These are phyloP conservation scores for Xylocampa areola DNA, from an alignment of 2,888 invertebrate genomes.

Conservation along the genomic window DNA sequence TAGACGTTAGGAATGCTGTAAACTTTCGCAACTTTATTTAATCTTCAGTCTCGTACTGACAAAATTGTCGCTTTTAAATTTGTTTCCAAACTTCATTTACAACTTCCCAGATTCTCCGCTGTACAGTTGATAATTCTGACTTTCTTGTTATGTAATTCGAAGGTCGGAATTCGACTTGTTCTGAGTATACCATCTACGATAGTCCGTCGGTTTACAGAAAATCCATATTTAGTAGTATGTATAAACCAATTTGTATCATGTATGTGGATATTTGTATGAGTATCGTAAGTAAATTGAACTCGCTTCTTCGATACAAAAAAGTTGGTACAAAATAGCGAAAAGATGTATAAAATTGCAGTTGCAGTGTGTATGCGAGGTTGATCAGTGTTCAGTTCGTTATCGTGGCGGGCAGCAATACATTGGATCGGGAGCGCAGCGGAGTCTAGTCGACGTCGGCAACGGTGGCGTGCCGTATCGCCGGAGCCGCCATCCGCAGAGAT, in stretches of 20 bases:
- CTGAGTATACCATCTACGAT: not conserved
- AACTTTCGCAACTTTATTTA: conserved; percentile 54
- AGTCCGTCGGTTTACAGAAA: conserved; percentile 8
- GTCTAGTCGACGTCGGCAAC: conserved; percentile 69
- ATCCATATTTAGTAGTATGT: conserved; percentile 1
- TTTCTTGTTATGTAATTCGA: conserved; percentile 46
- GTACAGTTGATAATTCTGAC: conserved; percentile 49
- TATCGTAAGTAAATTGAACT: conserved; percentile 33
- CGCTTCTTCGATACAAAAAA: conserved; percentile 49
- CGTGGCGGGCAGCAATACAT: conserved; percentile 71
- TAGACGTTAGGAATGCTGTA: conserved; percentile 56
- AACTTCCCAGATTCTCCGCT: conserved; percentile 50
- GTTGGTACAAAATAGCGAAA: conserved; percentile 45
- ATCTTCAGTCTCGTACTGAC: conserved; percentile 53
- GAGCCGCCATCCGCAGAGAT: conserved; percentile 87
- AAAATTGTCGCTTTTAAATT: conserved; percentile 59
- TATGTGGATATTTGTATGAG: conserved; percentile 11
- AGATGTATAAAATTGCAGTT: conserved; percentile 57
- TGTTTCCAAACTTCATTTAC: conserved; percentile 53
- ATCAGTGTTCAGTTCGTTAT: conserved; percentile 73
- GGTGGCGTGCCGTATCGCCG: conserved; percentile 76
- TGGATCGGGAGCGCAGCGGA: conserved; percentile 67
- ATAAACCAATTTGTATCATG: conserved; percentile 1
- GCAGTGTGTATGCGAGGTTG: conserved; percentile 63
- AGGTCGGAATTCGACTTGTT: conserved; percentile 33